These are phyloP conservation scores for Lepidochrysops patricia DNA, from an alignment of 2,888 invertebrate species.

Conservation along the genomic window DNA sequence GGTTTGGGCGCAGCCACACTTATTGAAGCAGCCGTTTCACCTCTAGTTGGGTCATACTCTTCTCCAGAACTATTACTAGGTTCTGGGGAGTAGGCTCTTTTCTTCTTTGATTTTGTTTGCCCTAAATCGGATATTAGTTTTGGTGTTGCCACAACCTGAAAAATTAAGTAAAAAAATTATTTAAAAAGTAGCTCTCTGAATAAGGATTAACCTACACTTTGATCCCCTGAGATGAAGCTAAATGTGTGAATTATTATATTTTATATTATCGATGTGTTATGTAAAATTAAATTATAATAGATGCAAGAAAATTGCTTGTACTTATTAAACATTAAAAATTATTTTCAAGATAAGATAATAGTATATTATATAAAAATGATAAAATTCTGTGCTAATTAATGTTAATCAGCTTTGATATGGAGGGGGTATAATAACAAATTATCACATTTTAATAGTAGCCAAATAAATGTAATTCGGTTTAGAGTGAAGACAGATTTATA, in stretches of 20 bases:
- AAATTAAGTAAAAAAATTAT: slow-evolving; percentile 16
- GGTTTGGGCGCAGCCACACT: slow-evolving; percentile 60
- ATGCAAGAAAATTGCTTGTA: too few species aligned
- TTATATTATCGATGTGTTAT: too few species aligned
- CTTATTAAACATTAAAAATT: too few species aligned
- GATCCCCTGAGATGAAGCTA: too few species aligned
- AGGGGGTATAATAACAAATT: neutral
- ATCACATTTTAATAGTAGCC: neutral
- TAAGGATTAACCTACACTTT: too few species aligned
- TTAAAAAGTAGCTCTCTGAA: neutral
- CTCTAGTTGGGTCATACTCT: slow-evolving; percentile 60
- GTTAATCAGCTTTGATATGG: neutral
- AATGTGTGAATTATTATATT: too few species aligned
- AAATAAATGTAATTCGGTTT: neutral
- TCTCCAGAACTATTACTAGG: slow-evolving; percentile 64
- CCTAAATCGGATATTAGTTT: slow-evolving; percentile 55
- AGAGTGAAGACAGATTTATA: neutral
- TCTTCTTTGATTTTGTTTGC: slow-evolving; percentile 63
- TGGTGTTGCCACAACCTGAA: slow-evolving; percentile 47
- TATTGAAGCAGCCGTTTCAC: slow-evolving; percentile 55
- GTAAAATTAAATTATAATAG: too few species aligned
- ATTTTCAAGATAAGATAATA: neutral
- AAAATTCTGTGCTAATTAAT: neutral
- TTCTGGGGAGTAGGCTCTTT: slow-evolving; percentile 54
- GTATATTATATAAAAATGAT: neutral